phyloP scores from a whole-genome alignment of 2,113 vertebrate genomes.

The western clawed frog (Xenopus tropicalis) region DNA sequence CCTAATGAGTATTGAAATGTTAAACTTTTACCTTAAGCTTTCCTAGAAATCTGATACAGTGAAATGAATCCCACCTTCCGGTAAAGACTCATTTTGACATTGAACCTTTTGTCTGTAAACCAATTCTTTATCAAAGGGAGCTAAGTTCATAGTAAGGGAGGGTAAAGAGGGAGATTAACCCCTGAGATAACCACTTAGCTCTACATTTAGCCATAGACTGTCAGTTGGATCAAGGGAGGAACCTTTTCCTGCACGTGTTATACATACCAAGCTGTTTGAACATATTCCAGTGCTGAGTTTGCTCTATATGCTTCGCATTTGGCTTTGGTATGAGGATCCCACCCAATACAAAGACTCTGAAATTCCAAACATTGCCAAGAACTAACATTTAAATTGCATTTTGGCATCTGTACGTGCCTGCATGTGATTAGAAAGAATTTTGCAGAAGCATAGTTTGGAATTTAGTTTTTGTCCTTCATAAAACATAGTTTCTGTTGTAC shows the following conservation, averaged over 20 bases:
- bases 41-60: neutral
- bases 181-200: constrained; percentile 14
- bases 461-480: too few species aligned
- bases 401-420: too few species aligned
- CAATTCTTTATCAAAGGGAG: neutral
- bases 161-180: constrained; percentile 2
- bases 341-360: constrained; percentile 6
- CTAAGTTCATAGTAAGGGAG: constrained; percentile 2
- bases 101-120: constrained; percentile 13
- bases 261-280: neutral
- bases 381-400: neutral
- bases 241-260: too few species aligned
- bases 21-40: neutral
- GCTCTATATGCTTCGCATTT: neutral
- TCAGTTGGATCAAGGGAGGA: neutral
- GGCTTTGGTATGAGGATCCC: constrained; percentile 6
- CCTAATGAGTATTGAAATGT: too few species aligned
- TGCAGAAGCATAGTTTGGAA: too few species aligned
- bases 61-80: neutral
- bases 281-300: neutral
- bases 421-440: too few species aligned
- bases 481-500: too few species aligned
- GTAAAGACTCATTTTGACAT: neutral
- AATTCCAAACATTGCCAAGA: constrained; percentile 5
- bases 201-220: neutral